Evolutionary conservation across 2,797 vertebrate species (phyloP), one percentile per base, ranked within the genome.

Genomic region (Sciaenops ocellatus): DNA sequence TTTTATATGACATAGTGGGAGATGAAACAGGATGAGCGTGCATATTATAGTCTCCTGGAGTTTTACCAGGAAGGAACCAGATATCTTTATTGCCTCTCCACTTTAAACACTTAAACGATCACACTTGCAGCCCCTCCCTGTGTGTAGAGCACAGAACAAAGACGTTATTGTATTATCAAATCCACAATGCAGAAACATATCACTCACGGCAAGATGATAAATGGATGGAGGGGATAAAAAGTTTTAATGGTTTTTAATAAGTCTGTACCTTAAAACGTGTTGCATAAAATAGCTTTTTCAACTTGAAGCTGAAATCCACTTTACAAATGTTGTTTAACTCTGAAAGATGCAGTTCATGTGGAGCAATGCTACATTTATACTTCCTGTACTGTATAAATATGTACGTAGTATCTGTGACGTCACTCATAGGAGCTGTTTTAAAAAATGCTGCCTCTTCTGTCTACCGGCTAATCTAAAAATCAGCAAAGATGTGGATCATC

Each of bases 61-160:
- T 42, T 69, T 76, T 28, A 78, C 73, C 71, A 79, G 88, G 78
- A 84, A 68, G 76, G 41, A 87, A 85, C 79, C 72, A 74, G 72
- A 86, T 88, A 79, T 82, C 82, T 85, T 83, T 83, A 89, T 73
- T 75, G 81, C 64, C 59, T 85, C 56, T 78, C 54, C 42, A 82
- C 11, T 71, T 71, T 59, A 82, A 87, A 90, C 75, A 85, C 70
- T 67, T 67, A 44, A 66, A 62, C 79, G 57, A 77, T 78, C 50
- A 65, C 72, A 86, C 26, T 17, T 28, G 24, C 44, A 59, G 28
- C 47, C 62, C 50, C 51, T 77, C 74, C 80, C 74, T 72, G 54
- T 66, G 76, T 59, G 20, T 61, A 54, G 73, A 87, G 62, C 56
- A n/a, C 56, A 44, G 24, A 80, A 77, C 59, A 85, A 84, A 68